These are phyloP conservation scores for Neoscelio sp. DNA, from an alignment of 2,888 invertebrate genomes.

Conservation along the genomic window DNA sequence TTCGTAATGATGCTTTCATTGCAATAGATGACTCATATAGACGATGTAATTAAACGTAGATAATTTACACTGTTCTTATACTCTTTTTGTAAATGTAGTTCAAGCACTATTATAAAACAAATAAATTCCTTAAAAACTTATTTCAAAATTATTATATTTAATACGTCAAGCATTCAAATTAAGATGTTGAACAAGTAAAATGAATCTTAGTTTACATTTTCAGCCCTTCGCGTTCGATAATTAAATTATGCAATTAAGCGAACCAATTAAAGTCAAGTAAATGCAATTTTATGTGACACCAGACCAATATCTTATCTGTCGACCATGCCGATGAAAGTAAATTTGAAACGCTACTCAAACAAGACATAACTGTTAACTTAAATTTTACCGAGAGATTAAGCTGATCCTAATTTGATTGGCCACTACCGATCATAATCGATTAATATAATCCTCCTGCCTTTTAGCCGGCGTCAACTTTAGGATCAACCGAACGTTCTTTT, in stretches of 20 bases:
- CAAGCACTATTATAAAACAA: too few species aligned
- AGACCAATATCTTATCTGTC: constrained; percentile 43
- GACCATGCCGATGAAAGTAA: constrained; percentile 57
- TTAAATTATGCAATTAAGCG: constrained; percentile 60
- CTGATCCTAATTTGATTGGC: constrained; percentile 77
- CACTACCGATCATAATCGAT: constrained; percentile 77
- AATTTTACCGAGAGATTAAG: constrained; percentile 62
- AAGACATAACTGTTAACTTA: constrained; percentile 67
- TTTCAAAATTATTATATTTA: too few species aligned
- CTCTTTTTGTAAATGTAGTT: too few species aligned
- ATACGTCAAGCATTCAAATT: too few species aligned
- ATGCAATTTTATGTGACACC: constrained; percentile 43
- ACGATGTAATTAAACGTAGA: too few species aligned
- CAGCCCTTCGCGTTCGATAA: constrained; percentile 35
- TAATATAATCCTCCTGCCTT: constrained; percentile 74
- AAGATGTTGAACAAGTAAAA: too few species aligned
- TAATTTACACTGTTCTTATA: too few species aligned
- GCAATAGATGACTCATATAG: too few species aligned
- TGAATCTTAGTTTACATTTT: too few species aligned
- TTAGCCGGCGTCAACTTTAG: constrained; percentile 70
- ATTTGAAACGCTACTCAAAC: constrained; percentile 67
- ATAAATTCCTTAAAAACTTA: too few species aligned
- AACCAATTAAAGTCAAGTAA: not conserved
- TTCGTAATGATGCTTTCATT: too few species aligned
- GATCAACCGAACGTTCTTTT: constrained; percentile 73